Base-by-base conservation (phyloP, 1,140 invertebrate species). In the Tetragonula clypearis region DNA sequence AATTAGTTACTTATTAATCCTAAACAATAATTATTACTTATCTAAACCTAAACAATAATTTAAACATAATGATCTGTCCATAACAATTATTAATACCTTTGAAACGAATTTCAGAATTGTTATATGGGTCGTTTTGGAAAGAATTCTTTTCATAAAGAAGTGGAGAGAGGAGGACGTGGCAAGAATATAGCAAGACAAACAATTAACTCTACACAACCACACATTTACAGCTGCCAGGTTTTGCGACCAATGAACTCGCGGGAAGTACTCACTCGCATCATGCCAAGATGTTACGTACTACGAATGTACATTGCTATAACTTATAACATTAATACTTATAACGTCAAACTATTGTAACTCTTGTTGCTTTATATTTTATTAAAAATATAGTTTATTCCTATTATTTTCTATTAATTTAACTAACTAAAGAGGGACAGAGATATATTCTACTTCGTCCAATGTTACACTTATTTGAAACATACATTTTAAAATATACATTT, bases 181-280 rank as follows among this genome's bases (percentile, higher is more conserved):
- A 81, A 49, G 71, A 66, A 74, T 56, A 74, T 72, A 41, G 30
- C 58, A 82, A 74, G 41, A 82, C 60, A 74, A 82, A 81, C 68
- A 81, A 81, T 81, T 81, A 81, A 82, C 80, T 82, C 58, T 74
- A n/a, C 49, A 74, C 69, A 41, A 35, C 35, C 35, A 75, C 49
- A 66, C 80, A 82, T 74, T 82, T 82, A 35, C 58, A 74, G 56
- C 60, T 66, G 80, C 35, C 49, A 23, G 21, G 71, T 82, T 66
- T 82, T 58, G 80, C 71, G 80, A 82, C n/a, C 80, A 82, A 82
- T 82, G 80, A 82, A 82, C 80, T 82, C 71, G 74, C 74, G 80
- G 80, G 58, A 82, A 82, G 58, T 82, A 66, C 23, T n/a, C 26
- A 41, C 55, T 74, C n/a, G 26, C n/a, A 66, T 30, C 58, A 71